A percentile compares a stretch with the other conserved stretches of the same genome.
These are phyloP conservation scores for Drosophila oshimai DNA, from an alignment of 1,140 invertebrate species.

Conservation along the genomic window DNA sequence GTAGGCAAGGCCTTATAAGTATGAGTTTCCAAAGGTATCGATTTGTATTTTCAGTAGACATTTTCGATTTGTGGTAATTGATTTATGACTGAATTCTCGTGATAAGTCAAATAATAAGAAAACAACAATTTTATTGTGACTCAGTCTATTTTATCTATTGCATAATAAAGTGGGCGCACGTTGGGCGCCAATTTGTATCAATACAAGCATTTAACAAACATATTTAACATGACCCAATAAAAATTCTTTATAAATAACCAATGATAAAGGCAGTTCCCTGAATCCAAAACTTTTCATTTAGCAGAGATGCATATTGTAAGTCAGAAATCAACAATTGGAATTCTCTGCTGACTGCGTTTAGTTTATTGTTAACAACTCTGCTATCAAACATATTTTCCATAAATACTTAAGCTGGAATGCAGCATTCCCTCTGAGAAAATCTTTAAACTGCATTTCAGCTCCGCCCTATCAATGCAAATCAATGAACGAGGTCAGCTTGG, in stretches of 20 bases:
- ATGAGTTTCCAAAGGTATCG: not conserved
- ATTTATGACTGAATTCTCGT: not conserved
- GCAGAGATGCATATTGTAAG: no score
- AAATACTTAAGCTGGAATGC: not conserved
- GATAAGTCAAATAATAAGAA: no score
- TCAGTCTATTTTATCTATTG: no score
- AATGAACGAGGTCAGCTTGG: slow-evolving; percentile 26
- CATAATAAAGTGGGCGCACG: no score
- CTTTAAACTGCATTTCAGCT: slow-evolving; percentile 6
- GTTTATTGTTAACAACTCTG: not conserved
- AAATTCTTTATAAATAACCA: no score
- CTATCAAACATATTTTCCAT: slow-evolving; percentile 2
- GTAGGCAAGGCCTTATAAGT: slow-evolving; percentile 40
- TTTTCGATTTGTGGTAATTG: not conserved
- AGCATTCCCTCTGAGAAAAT: not conserved
- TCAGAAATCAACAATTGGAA: not conserved
- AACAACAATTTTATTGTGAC: no score
- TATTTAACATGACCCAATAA: no score
- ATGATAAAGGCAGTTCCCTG: not conserved
- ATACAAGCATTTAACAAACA: no score
- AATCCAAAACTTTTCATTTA: not conserved
- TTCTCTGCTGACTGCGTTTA: not conserved
- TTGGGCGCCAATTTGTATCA: not conserved
- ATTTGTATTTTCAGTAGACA: not conserved
- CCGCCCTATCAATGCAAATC: slow-evolving; percentile 20